phyloP scores from a whole-genome alignment of 2,888 invertebrate genomes.

The Flabesymbios commensalis region DNA sequence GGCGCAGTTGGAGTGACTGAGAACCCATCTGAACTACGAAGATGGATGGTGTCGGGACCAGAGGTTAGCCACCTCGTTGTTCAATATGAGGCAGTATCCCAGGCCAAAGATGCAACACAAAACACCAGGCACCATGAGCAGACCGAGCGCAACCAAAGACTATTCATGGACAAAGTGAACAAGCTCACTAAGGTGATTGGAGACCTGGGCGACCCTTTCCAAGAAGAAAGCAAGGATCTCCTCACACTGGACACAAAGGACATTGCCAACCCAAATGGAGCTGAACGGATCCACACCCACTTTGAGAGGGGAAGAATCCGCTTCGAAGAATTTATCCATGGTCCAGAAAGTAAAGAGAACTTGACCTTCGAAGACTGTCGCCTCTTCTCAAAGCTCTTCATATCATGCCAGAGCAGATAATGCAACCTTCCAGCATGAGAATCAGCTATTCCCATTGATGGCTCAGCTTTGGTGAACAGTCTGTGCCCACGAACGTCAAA shows the following conservation, averaged over 20 bases:
- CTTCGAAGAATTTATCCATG: background rate
- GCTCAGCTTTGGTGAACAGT: conserved; percentile 17
- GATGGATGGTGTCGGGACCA: conserved; percentile 42
- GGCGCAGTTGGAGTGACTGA: conserved; percentile 39
- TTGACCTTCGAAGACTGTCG: conserved; percentile 17
- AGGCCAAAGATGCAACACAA: conserved; percentile 7
- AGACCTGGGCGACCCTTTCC: conserved; percentile 32
- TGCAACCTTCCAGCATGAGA: conserved; percentile 30
- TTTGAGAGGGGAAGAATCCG: conserved; percentile 16
- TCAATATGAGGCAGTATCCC: conserved; percentile 9
- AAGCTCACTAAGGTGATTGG: conserved; percentile 14
- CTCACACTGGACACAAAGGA: conserved; percentile 29
- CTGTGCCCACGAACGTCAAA: conserved; percentile 13
- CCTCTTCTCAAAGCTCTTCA: conserved; percentile 29
- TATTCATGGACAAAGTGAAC: conserved; percentile 19
- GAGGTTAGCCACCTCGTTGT: conserved; percentile 31
- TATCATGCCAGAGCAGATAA: conserved; percentile 27
- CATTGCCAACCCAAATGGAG: conserved; percentile 22
- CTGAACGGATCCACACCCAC: conserved; percentile 25
- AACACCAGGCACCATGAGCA: conserved; percentile 11
- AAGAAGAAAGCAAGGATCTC: conserved; percentile 22
- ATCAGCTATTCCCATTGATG: conserved; percentile 28
- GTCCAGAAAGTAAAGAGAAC: conserved; percentile 14
- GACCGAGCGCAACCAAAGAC: background rate
- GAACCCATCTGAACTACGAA: conserved; percentile 27